These are phyloP conservation scores for Andrena trimmerana DNA, from an alignment of 2,888 invertebrate species.

Conservation along the genomic window DNA sequence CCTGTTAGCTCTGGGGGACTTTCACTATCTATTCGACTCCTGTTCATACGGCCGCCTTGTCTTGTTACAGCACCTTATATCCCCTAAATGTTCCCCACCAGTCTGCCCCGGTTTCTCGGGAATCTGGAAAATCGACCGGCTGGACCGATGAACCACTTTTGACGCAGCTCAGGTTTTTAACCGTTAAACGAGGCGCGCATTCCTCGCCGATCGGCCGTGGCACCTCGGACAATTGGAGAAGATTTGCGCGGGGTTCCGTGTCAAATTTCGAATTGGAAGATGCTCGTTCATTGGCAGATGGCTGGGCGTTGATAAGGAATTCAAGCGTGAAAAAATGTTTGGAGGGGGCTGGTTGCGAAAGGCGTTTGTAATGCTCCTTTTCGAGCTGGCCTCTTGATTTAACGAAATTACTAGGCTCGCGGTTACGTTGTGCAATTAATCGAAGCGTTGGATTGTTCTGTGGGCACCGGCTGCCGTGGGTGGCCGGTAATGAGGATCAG, in stretches of 20 bases:
- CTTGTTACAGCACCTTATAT: constrained; percentile 80
- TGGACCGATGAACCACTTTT: constrained; percentile 35
- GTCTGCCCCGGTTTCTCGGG: constrained; percentile 53
- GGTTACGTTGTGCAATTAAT: constrained; percentile 1
- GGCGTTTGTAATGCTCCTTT: constrained; percentile 16
- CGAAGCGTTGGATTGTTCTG: not conserved
- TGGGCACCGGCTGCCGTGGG: not conserved
- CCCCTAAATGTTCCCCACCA: constrained; percentile 74
- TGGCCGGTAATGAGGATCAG: not conserved
- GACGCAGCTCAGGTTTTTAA: not conserved
- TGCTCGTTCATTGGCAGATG: not conserved
- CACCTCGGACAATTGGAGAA: not conserved
- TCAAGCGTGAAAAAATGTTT: not conserved
- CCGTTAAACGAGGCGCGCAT: not conserved
- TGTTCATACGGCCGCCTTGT: constrained; percentile 77
- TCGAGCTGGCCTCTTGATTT: not conserved
- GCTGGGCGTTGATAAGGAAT: not conserved
- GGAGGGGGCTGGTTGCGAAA: constrained; percentile 12
- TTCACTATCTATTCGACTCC: constrained; percentile 83
- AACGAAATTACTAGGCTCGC: not conserved
- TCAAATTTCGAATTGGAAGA: not conserved
- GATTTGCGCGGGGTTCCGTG: no score
- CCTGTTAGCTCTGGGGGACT: constrained; percentile 77
- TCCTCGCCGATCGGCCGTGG: not conserved
- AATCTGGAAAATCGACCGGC: constrained; percentile 62